A percentile compares a stretch with the other conserved stretches of the same genome.
phyloP scores from a whole-genome alignment of 2,888 invertebrate genomes.

The Campoplex nolae region DNA sequence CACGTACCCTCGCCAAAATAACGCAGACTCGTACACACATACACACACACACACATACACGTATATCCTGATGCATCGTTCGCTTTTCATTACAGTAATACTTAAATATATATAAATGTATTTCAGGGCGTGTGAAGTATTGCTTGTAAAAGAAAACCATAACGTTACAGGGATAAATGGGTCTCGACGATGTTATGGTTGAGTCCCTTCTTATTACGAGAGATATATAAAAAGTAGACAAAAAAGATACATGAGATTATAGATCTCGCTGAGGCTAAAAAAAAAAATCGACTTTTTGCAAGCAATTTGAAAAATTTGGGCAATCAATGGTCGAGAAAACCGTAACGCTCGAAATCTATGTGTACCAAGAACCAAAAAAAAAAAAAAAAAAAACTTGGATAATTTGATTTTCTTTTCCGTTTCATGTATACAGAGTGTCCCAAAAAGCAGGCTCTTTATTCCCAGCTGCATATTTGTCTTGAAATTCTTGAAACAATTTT shows the following conservation, averaged over 20 bases:
- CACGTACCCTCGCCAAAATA: constrained; percentile 1
- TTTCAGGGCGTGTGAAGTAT: neutral
- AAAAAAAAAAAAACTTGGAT: constrained; percentile 34
- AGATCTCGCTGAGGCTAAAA: neutral
- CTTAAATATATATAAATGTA: neutral
- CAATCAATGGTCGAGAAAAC: constrained; percentile 15
- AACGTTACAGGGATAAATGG: constrained; percentile 8
- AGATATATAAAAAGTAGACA: neutral
- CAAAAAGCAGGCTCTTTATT: neutral
- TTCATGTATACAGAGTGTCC: constrained; percentile 9
- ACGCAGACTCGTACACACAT: neutral
- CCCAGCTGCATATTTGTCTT: no score
- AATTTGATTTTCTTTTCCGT: neutral
- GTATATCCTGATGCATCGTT: neutral
- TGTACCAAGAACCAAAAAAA: constrained; percentile 28
- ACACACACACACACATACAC: neutral
- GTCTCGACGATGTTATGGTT: constrained; percentile 28
- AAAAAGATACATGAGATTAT: neutral
- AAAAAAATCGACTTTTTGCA: constrained; percentile 17
- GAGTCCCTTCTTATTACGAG: neutral
- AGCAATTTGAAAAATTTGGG: constrained; percentile 29
- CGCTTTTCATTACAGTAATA: constrained; percentile 3
- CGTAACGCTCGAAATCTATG: constrained; percentile 23
- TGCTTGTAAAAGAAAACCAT: constrained; percentile 15
- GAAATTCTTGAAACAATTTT: no score